Evolutionary conservation across 2,888 invertebrate genomes (phyloP).

Genomic region (Drosophila birchii): DNA sequence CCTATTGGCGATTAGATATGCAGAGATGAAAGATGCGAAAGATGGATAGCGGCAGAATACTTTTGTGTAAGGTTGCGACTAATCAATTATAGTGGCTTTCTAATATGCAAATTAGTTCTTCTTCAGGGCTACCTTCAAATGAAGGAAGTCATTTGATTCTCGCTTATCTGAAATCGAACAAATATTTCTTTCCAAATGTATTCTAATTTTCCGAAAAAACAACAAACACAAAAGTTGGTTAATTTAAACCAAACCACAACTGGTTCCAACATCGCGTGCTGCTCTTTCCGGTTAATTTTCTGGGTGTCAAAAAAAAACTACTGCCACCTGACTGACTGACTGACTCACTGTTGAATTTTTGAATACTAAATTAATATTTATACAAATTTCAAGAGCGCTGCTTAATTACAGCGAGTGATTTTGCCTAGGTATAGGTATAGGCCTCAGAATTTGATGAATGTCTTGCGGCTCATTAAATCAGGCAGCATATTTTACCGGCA

Average conservation of each 20-base stretch:
- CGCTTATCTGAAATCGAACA: conserved; percentile 33
- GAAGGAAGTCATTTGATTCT: conserved; percentile 14
- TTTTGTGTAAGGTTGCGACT: conserved; percentile 1
- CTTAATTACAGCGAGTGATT: conserved; percentile 63
- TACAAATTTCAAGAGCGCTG: conserved; percentile 49
- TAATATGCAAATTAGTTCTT: conserved; percentile 27
- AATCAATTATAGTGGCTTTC: conserved; percentile 35
- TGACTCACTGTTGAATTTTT: conserved; percentile 40
- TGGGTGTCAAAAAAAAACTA: conserved; percentile 51
- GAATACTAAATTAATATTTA: conserved; percentile 56
- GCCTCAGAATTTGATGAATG: conserved; percentile 66
- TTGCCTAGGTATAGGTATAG: conserved; percentile 27
- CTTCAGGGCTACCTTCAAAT: conserved; percentile 11
- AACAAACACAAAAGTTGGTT: conserved; percentile 6
- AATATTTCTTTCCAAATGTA: conserved; percentile 21
- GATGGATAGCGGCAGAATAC: too few relatives aligned
- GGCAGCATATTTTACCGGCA: conserved; percentile 36
- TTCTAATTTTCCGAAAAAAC: conserved; percentile 30
- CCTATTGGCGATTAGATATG: conserved; percentile 36
- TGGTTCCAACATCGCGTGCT: conserved; percentile 55
- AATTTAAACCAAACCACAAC: conserved; percentile 22
- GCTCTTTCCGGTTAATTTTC: conserved; percentile 63
- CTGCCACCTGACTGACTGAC: conserved; percentile 53
- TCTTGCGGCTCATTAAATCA: conserved; percentile 70
- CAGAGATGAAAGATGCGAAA: conserved; percentile 14